phyloP scores from a whole-genome alignment of 2,113 vertebrate genomes.

The Papio anubis region DNA sequence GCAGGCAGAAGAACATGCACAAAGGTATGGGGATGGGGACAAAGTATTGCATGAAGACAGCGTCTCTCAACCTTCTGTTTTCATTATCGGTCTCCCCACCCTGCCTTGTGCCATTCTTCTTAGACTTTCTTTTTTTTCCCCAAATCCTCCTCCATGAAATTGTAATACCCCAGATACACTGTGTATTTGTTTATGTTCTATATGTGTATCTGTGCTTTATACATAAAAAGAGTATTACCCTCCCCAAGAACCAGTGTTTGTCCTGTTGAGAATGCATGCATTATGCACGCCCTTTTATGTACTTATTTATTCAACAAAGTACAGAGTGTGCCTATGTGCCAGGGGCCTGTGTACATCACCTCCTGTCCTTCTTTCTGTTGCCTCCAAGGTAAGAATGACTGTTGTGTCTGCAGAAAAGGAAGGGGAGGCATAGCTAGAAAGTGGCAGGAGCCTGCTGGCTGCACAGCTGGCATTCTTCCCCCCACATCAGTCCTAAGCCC shows the following conservation, averaged over 20 bases:
- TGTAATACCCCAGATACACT: neutral
- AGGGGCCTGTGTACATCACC: neutral
- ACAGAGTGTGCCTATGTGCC: neutral
- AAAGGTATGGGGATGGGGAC: neutral
- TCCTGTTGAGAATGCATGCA: neutral
- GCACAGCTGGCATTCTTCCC: neutral
- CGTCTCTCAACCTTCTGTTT: neutral
- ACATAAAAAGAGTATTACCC: neutral
- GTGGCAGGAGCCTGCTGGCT: neutral
- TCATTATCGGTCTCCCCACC: neutral
- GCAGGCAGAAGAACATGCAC: no score
- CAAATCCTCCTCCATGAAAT: neutral
- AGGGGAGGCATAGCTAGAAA: neutral
- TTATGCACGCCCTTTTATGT: rapidly evolving
- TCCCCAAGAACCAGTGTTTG: neutral
- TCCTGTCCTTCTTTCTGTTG: neutral
- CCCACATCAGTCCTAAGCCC: rapidly evolving
- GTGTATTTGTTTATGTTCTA: neutral
- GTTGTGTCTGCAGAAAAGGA: neutral
- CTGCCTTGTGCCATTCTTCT: neutral
- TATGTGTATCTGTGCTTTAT: neutral
- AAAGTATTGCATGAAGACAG: neutral
- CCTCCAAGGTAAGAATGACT: neutral
- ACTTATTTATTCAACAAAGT: neutral
- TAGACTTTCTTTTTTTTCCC: neutral